Evolutionary conservation across 2,888 invertebrate genomes (phyloP).

Genomic region (Spisula subtruncata): DNA sequence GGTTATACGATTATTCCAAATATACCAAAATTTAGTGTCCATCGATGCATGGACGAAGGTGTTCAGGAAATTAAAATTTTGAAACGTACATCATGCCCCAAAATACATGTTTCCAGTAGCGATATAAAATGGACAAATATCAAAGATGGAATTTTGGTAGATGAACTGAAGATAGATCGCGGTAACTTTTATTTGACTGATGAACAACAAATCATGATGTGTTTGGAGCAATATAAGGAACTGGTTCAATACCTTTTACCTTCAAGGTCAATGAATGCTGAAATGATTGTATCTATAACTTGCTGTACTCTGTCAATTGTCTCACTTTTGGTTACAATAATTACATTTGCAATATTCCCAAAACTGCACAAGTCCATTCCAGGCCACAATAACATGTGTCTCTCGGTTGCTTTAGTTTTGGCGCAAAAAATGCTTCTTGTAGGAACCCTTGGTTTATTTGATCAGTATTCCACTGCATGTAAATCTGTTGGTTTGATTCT

Average conservation of each 20-base stretch:
- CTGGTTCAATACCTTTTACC: slow-evolving; percentile 15
- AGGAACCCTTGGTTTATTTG: slow-evolving; percentile 34
- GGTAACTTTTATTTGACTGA: slow-evolving; percentile 24
- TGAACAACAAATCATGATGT: slow-evolving; percentile 29
- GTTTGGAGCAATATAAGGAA: slow-evolving; percentile 14
- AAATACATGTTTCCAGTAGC: slow-evolving; percentile 12
- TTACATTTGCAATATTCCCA: slow-evolving; percentile 50
- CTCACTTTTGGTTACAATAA: slow-evolving; percentile 47
- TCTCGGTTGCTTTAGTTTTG: slow-evolving; percentile 43
- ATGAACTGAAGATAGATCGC: slow-evolving; percentile 10
- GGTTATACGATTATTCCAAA: slow-evolving; percentile 25
- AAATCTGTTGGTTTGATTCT: slow-evolving; percentile 49
- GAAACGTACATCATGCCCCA: slow-evolving; percentile 25
- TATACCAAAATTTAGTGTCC: neutral
- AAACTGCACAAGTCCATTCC: slow-evolving; percentile 55
- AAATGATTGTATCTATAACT: slow-evolving; percentile 42
- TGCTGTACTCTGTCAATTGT: slow-evolving; percentile 49
- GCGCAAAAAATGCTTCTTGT: slow-evolving; percentile 52
- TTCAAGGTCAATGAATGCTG: neutral
- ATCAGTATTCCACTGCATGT: slow-evolving; percentile 36
- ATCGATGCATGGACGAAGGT: neutral
- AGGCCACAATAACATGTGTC: slow-evolving; percentile 62
- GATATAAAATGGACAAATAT: slow-evolving; percentile 36
- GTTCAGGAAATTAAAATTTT: neutral
- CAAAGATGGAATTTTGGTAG: slow-evolving; percentile 11